phyloP scores from a whole-genome alignment of 2,113 vertebrate species.

The Lampris megalopsis region DNA sequence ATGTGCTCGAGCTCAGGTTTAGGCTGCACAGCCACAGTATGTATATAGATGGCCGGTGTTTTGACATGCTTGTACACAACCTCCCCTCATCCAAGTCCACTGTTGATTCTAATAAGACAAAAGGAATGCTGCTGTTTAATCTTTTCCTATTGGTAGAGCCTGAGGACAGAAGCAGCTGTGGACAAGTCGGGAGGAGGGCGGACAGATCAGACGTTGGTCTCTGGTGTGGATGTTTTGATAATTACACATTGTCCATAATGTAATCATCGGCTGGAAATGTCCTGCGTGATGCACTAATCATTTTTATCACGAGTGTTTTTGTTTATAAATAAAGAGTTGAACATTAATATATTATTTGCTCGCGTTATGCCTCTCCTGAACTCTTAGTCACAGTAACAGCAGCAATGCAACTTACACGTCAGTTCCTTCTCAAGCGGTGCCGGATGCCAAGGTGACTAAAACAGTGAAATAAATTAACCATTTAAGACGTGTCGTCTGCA shows the following conservation, averaged over 20 bases:
- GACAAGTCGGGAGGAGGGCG: conserved; percentile 1
- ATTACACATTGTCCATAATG: not conserved
- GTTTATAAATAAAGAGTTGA: conserved; percentile 39
- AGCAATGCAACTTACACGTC: no score
- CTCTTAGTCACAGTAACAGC: not conserved
- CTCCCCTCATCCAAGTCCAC: conserved; percentile 29
- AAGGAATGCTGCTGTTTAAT: conserved; percentile 68
- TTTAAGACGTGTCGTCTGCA: not conserved
- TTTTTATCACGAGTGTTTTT: not conserved
- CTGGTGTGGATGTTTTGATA: not conserved
- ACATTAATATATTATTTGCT: conserved; percentile 1
- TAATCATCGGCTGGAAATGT: conserved; percentile 18
- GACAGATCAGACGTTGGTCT: not conserved
- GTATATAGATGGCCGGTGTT: conserved; percentile 45
- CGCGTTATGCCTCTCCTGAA: not conserved
- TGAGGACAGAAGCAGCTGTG: conserved; percentile 6
- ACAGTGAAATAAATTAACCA: not conserved
- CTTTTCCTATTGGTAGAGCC: conserved; percentile 9
- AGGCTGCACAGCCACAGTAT: conserved; percentile 17
- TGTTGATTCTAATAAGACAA: conserved; percentile 60
- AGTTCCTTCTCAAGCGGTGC: no score
- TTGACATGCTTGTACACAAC: conserved; percentile 59
- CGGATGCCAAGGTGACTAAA: not conserved
- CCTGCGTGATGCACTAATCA: conserved; percentile 30
- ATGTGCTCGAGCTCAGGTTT: conserved; percentile 29